Base-by-base conservation (phyloP, 2,888 invertebrate genomes). In the Lamellibrachia satsuma region DNA sequence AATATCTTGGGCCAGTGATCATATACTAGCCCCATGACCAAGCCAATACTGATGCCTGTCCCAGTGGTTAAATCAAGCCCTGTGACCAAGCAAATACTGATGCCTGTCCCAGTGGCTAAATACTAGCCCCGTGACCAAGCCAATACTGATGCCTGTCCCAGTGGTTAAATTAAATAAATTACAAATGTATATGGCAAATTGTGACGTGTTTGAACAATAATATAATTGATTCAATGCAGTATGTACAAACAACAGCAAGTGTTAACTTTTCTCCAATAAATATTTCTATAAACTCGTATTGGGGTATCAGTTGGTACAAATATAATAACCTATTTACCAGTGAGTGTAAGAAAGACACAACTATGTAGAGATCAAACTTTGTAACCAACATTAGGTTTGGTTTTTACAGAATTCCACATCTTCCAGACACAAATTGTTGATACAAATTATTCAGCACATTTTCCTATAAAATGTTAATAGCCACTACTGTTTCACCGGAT, bases 281-380 rank as follows among this genome's bases (percentile, higher is more conserved):
- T 15, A 60, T 60, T 60, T 60, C 4, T 55, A 55, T 15, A 60
- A 60, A 75, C 75, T 75, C 6, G n/a, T 22, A 60, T 39, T 39
- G 39, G 39, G n/a, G 22, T 75, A 22, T 75, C 75, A 75, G 75
- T 75, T 75, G 3, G 22, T 15, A 75, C 22, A 75, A 75, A 22
- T 22, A 75, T 75, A 75, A 75, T n/a, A 75, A 91, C 51, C 90
- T 39, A 92, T 57, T 92, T 92, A n/a, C 75, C n/a, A 90, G 15
- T n/a, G n/a, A 22, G 90, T 90, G 75, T 22, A 75, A 15, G 75
- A 75, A 15, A 75, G 2, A 75, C 22, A 75, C 7, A 57, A 8
- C 2, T 15, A 1, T 75, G 22, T 22, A 22, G 75, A 22, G 75
- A 22, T 75, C 75, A 75, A 15, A 75, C 75, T 11, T 6, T 75